Conservation (phyloP, 2,797 vertebrate genomes). For the Fistularia commersonii region DNA sequence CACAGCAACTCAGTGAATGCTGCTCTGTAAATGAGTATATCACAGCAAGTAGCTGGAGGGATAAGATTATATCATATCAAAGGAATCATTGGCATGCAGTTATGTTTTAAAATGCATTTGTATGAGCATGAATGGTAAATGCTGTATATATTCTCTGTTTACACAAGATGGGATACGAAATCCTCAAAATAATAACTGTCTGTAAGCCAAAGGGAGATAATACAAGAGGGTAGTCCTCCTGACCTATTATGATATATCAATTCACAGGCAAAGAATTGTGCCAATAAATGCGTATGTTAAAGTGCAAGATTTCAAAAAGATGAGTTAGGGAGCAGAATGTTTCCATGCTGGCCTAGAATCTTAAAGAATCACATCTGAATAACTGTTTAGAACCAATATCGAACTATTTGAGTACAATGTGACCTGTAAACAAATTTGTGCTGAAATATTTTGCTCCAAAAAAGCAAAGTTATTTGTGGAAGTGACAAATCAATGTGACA, state of each 20-base stretch:
- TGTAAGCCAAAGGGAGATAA: no score
- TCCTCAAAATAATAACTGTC: slow-evolving; percentile 4
- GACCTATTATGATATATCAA: slow-evolving; percentile 16
- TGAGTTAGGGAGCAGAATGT: slow-evolving; percentile 9
- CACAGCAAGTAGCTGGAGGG: slow-evolving; percentile 30
- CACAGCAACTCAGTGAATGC: no score
- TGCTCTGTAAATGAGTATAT: slow-evolving; percentile 20
- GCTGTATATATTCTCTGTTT: slow-evolving; percentile 22
- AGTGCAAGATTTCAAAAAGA: slow-evolving; percentile 29
- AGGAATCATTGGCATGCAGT: slow-evolving; percentile 14
- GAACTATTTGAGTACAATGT: no score
- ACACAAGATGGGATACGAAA: slow-evolving; percentile 22
- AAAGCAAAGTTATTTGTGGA: no score
- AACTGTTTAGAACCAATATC: no score
- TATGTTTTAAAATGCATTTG: slow-evolving; percentile 22
- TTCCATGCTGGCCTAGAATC: no score
- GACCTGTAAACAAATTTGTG: no score
- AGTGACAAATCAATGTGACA: no score
- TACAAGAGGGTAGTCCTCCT: no score
- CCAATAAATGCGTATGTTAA: slow-evolving; percentile 18
- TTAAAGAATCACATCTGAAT: no score
- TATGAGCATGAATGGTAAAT: slow-evolving; percentile 38
- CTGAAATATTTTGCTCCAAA: no score
- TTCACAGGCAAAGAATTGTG: slow-evolving; percentile 4
- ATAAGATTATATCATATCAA: slow-evolving; percentile 36